Conservation (phyloP, 1,140 invertebrate species). For the Alviniconcha marisindica region DNA sequence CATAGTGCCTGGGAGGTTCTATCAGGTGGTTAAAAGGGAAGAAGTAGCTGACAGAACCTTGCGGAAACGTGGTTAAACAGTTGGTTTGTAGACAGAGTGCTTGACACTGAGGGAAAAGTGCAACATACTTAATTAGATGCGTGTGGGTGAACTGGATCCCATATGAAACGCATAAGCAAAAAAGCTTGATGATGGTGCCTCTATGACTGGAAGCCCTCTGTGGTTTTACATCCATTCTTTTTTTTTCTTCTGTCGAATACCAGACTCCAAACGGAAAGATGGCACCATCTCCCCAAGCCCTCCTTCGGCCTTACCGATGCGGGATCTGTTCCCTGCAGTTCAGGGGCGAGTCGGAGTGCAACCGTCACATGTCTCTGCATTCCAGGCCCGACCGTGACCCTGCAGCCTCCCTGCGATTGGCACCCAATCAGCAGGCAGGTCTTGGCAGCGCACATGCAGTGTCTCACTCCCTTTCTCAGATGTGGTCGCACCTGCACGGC, state of each 20-base stretch:
- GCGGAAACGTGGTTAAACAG: too few relatives aligned
- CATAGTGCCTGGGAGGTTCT: too few relatives aligned
- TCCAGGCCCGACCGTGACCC: not conserved
- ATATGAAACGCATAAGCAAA: too few relatives aligned
- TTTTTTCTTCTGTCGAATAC: not conserved
- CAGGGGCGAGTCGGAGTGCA: not conserved
- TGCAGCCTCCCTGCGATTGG: not conserved
- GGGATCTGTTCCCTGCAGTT: slow-evolving; percentile 17
- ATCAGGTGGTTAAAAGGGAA: too few relatives aligned
- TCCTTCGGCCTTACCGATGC: not conserved
- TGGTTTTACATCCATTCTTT: not conserved
- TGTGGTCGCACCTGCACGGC: too few relatives aligned
- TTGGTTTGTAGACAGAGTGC: too few relatives aligned
- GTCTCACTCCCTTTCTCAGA: not conserved
- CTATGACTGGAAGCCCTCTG: too few relatives aligned
- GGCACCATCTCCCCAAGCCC: not conserved
- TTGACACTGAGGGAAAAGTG: too few relatives aligned
- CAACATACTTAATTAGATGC: too few relatives aligned
- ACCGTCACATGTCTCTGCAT: not conserved
- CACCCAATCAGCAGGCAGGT: not conserved
- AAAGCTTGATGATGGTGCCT: too few relatives aligned
- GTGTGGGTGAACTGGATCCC: too few relatives aligned
- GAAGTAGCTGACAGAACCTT: too few relatives aligned
- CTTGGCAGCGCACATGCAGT: not conserved
- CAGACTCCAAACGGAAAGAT: not conserved